Percentiles rank a stretch among this genome's conserved stretches.
Evolutionary conservation across 2,888 invertebrate genomes (phyloP).

Genomic region (Girardia tigrina): DNA sequence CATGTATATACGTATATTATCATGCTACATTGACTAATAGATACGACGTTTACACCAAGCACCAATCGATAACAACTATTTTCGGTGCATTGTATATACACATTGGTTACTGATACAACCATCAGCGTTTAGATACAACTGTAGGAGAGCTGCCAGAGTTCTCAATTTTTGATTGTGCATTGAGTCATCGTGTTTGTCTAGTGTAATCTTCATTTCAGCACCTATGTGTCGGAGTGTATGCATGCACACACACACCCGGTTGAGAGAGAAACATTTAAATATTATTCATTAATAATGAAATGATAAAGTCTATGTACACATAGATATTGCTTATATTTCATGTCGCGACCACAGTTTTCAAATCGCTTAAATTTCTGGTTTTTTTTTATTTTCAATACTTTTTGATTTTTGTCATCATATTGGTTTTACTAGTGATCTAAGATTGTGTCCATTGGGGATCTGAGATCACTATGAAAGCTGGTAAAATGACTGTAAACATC

Average conservation of each 20-base stretch:
- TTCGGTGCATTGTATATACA: constrained; percentile 10
- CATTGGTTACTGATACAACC: constrained; percentile 3
- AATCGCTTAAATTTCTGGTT: not conserved
- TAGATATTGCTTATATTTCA: constrained; percentile 13
- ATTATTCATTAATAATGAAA: constrained; percentile 2
- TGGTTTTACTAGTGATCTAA: constrained; percentile 23
- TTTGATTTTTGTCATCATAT: not conserved
- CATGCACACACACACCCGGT: not conserved
- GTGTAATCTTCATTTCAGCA: constrained; percentile 17
- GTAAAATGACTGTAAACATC: not conserved
- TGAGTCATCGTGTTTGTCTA: not conserved
- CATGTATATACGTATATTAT: constrained; percentile 10
- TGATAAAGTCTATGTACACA: constrained; percentile 23
- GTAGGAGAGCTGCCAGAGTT: constrained; percentile 1
- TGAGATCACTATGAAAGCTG: constrained; percentile 23
- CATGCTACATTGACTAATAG: constrained; percentile 2
- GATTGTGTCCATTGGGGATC: not conserved
- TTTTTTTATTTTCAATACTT: no score
- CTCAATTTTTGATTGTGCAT: constrained; percentile 20
- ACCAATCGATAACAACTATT: constrained; percentile 16
- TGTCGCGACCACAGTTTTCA: not conserved
- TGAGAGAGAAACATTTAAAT: not conserved
- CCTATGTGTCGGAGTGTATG: no score
- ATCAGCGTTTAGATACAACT: not conserved
- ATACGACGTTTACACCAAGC: constrained; percentile 16